A percentile compares a stretch with the other conserved stretches of the same genome.
Conservation (phyloP, 2,888 invertebrate species). For the Gymnosoma rotundatum region DNA sequence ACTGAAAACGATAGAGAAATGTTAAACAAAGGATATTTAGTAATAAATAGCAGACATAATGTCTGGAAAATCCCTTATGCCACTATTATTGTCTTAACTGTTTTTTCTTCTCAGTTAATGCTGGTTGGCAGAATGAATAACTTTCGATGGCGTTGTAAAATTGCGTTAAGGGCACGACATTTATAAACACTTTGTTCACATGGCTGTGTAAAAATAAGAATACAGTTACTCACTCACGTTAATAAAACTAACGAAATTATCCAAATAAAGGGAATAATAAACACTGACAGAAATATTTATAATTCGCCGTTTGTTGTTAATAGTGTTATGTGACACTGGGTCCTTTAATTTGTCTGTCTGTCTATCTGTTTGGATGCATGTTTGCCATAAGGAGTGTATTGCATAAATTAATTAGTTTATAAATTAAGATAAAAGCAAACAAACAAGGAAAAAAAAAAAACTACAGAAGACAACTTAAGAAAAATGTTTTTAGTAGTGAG, state of each 20-base stretch:
- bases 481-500: constrained; percentile 44
- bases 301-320: constrained; percentile 57
- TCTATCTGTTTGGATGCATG: constrained; percentile 9
- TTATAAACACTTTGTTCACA: constrained; percentile 53
- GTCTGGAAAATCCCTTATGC: constrained; percentile 70
- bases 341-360: constrained; percentile 2
- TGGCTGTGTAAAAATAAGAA: constrained; percentile 20
- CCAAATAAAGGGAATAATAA: constrained; percentile 62
- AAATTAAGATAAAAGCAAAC: constrained; percentile 60
- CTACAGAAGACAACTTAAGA: constrained; percentile 2
- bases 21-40: constrained; percentile 69
- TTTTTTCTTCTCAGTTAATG: not conserved
- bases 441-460: constrained; percentile 3
- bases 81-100: constrained; percentile 24
- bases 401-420: constrained; percentile 65
- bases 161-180: constrained; percentile 68
- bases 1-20: constrained; percentile 58
- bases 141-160: constrained; percentile 54
- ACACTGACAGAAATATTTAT: constrained; percentile 67
- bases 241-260: constrained; percentile 60
- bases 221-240: constrained; percentile 6
- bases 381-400: constrained; percentile 40
- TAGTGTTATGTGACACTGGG: constrained; percentile 33
- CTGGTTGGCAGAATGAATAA: constrained; percentile 11
- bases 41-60: constrained; percentile 70